phyloP scores from a whole-genome alignment of 2,888 invertebrate species.

The Agrilus biguttatus region DNA sequence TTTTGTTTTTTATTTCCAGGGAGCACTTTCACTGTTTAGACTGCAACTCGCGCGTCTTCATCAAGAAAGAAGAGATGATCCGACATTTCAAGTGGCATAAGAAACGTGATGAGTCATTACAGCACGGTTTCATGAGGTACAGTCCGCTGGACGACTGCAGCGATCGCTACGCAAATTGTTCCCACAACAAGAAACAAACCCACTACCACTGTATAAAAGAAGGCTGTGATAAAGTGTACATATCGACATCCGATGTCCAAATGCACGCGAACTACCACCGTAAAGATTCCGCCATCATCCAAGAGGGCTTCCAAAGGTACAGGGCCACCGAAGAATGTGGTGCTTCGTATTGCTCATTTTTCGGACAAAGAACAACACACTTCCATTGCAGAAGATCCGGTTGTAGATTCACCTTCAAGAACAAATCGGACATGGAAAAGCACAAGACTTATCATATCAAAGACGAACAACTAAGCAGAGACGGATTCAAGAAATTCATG shows the following conservation, averaged over 20 bases:
- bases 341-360: slow-evolving; percentile 80
- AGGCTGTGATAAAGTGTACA: slow-evolving; percentile 89
- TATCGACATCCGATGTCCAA: slow-evolving; percentile 96
- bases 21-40: slow-evolving; percentile 91
- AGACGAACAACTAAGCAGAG: slow-evolving; percentile 86
- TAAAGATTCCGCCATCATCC: slow-evolving; percentile 93
- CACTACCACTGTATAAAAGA: slow-evolving; percentile 97
- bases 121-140: slow-evolving; percentile 85
- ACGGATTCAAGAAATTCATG: slow-evolving; percentile 98
- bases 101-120: slow-evolving; percentile 90
- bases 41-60: slow-evolving; percentile 70
- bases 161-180: slow-evolving; percentile 63
- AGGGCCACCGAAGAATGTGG: slow-evolving; percentile 93
- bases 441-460: slow-evolving; percentile 98
- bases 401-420: slow-evolving; percentile 94
- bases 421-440: slow-evolving; percentile 99
- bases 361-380: slow-evolving; percentile 90
- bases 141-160: slow-evolving; percentile 92
- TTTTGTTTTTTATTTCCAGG: slow-evolving; percentile 31
- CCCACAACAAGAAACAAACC: slow-evolving; percentile 87
- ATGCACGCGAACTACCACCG: slow-evolving; percentile 99
- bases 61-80: slow-evolving; percentile 98
- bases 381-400: slow-evolving; percentile 88
- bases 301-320: slow-evolving; percentile 94
- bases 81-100: slow-evolving; percentile 99